phyloP scores from a whole-genome alignment of 2,888 invertebrate genomes.

The Nymphalis polychloros region DNA sequence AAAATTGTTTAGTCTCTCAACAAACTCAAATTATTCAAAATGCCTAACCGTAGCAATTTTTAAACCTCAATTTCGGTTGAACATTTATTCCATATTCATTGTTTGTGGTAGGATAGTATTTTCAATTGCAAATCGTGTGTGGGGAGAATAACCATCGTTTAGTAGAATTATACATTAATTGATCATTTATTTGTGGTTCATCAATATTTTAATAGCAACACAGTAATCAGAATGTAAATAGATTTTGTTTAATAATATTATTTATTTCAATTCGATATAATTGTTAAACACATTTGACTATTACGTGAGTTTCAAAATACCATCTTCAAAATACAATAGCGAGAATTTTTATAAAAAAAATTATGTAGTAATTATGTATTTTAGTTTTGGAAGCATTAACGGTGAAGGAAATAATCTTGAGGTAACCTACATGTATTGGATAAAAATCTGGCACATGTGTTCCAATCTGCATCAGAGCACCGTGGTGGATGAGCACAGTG shows the following conservation, averaged over 20 bases:
- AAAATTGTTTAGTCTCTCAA: background rate
- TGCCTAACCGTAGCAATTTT: slow-evolving; percentile 7
- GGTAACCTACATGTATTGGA: too few relatives aligned
- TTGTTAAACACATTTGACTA: background rate
- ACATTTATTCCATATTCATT: slow-evolving; percentile 34
- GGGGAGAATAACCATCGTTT: slow-evolving; percentile 27
- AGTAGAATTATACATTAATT: slow-evolving; percentile 32
- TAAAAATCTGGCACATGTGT: too few relatives aligned
- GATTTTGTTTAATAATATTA: background rate
- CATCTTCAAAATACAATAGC: too few relatives aligned
- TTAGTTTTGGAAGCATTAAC: too few relatives aligned
- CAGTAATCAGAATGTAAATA: background rate
- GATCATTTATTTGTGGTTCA: slow-evolving; percentile 16
- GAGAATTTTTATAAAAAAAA: too few relatives aligned
- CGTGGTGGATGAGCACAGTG: too few relatives aligned
- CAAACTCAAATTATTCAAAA: slow-evolving; percentile 3
- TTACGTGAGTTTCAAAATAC: background rate
- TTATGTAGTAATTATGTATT: too few relatives aligned
- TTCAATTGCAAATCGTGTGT: slow-evolving; percentile 31
- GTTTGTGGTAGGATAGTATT: slow-evolving; percentile 32
- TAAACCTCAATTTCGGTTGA: slow-evolving; percentile 14
- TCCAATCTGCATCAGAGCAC: too few relatives aligned
- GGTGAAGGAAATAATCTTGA: too few relatives aligned
- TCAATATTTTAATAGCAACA: slow-evolving; percentile 11
- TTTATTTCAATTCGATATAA: background rate